Evolutionary conservation across 2,797 vertebrate genomes (phyloP), one percentile per base, ranked within the genome.

Genomic region (Enteromius radiatus): DNA sequence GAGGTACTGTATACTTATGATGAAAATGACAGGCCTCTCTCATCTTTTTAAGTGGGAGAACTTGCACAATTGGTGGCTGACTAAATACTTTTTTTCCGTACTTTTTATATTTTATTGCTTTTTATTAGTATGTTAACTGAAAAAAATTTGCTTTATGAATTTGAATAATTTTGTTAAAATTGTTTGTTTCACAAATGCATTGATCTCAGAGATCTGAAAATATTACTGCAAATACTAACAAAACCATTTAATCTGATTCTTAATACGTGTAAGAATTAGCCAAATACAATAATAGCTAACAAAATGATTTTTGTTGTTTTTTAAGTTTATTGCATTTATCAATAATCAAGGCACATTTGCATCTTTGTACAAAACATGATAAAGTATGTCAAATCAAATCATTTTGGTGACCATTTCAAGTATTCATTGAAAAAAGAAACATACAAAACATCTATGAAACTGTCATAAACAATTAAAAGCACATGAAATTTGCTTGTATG

Each of bases 341-440:
- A 54, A 23, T 31, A 74, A 56, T 43, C 36, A 76, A 76, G 23
- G 71, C 61, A 56, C 45, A 68, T 68, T 56, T 67, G n/a, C 4
- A 75, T 54, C 33, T 41, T 75, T 28, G 70, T 76, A 76, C 26
- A 82, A 76, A 82, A 75, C 61, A 81, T 41, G n/a, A 67, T 45
- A 49, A 47, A 77, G 33, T 11, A 56, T 47, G 10, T 56, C 5
- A 56, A 69, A 56, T 79, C 41, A 23, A 33, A 49, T 12, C 38
- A 61, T 5, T 21, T 47, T 73, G 28, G 6, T 7, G 3, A 69
- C 8, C 2, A 61, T 71, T 26, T n/a, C 3, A 49, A 73, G 10
- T 80, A 71, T 63, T 61, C 45, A 63, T 63, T 68, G 38, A 17
- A 21, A 59, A 79, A 52, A 15, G 5, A 23, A 63, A 36, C 23